Percentiles rank a stretch among this genome's conserved stretches.
These are phyloP conservation scores for Eulemur macaco DNA, from an alignment of 2,113 vertebrate species.

Conservation along the genomic window DNA sequence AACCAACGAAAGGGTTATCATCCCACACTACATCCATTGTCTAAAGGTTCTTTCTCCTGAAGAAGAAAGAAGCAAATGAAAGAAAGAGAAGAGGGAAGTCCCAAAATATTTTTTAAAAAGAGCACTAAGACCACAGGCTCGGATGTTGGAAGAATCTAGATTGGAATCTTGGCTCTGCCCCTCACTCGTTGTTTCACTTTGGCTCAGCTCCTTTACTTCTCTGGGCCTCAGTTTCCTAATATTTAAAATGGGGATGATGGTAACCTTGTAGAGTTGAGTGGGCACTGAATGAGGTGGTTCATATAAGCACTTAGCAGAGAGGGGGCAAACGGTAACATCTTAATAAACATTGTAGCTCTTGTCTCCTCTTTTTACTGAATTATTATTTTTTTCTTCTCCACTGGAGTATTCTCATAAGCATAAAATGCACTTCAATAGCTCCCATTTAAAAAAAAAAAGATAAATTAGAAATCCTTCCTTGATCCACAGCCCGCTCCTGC, in stretches of 20 bases:
- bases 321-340: background rate
- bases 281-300: background rate
- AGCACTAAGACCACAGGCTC: background rate
- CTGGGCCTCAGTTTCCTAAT: background rate
- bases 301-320: conserved; percentile 38
- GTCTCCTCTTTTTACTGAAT: background rate
- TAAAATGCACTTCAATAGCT: background rate
- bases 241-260: background rate
- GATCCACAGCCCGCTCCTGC: background rate
- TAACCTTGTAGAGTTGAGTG: background rate
- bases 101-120: background rate
- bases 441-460: background rate
- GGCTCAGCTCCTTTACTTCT: background rate
- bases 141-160: background rate
- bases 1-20: background rate
- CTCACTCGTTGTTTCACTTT: background rate
- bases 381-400: background rate
- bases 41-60: background rate
- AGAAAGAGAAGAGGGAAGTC: background rate
- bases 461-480: background rate
- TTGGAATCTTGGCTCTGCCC: background rate
- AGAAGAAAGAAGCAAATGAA: conserved; percentile 24
- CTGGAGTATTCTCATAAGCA: background rate
- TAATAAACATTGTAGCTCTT: background rate
- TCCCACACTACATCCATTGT: background rate